These are phyloP conservation scores for Planococcus citri DNA, from an alignment of 1,140 invertebrate genomes.

Conservation along the genomic window DNA sequence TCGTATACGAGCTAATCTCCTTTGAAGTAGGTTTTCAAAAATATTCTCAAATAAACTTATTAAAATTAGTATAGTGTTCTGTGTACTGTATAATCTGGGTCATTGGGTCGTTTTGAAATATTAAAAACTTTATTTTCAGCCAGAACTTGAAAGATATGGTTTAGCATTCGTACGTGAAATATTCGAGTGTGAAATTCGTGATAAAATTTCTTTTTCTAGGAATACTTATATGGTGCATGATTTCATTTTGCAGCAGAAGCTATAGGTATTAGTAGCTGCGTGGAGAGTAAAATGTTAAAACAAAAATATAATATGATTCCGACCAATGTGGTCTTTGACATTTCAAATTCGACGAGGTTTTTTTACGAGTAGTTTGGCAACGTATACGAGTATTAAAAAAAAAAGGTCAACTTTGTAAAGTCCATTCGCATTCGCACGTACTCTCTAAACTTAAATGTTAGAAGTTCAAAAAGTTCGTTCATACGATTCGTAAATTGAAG, in stretches of 20 bases:
- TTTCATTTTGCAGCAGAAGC: too few species aligned
- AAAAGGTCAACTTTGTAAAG: slow-evolving; percentile 7
- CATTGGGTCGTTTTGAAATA: neutral
- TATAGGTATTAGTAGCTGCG: too few species aligned
- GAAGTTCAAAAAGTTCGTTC: neutral
- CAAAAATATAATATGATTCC: neutral
- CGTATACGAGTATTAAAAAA: neutral
- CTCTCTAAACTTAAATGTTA: neutral
- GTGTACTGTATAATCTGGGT: neutral
- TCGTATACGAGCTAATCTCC: neutral
- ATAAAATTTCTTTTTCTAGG: too few species aligned
- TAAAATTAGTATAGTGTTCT: neutral
- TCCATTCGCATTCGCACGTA: slow-evolving; percentile 5
- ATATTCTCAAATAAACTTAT: neutral
- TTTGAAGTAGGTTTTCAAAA: neutral
- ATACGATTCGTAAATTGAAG: neutral
- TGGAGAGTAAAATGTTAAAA: neutral
- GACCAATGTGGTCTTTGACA: neutral
- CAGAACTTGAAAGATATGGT: too few species aligned
- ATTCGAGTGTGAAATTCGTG: too few species aligned
- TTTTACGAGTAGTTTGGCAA: neutral
- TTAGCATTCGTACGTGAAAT: too few species aligned
- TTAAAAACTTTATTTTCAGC: too few species aligned
- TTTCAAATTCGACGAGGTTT: neutral
- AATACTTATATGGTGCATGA: too few species aligned